Percentiles rank a stretch among this genome's conserved stretches.
Conservation (phyloP, 2,797 vertebrate genomes). For the Columba guinea region DNA sequence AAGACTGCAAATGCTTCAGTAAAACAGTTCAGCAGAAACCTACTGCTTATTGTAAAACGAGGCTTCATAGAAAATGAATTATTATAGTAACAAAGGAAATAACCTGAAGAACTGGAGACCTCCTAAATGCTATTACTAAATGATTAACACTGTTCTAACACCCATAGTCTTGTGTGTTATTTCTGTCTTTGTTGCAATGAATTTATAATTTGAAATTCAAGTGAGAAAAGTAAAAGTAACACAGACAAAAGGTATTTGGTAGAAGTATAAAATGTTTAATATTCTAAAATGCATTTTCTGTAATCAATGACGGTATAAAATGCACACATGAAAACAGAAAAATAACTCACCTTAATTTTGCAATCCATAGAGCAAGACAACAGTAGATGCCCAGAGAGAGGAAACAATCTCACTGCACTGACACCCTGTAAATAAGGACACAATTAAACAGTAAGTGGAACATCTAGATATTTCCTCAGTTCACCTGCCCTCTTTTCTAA, state of each 20-base stretch:
- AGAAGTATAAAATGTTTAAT: not conserved
- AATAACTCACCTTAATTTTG: conserved; percentile 92
- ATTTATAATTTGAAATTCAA: not conserved
- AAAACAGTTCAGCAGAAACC: not conserved
- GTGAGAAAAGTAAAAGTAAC: not conserved
- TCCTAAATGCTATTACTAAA: not conserved
- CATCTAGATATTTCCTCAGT: not conserved
- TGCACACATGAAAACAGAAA: not conserved
- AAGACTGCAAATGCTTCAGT: not conserved
- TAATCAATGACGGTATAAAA: not conserved
- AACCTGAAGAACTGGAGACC: not conserved
- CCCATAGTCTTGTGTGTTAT: not conserved
- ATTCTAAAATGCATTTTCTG: not conserved
- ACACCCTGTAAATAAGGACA: conserved; percentile 84
- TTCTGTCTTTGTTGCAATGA: not conserved
- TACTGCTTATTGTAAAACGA: not conserved
- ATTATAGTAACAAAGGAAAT: not conserved
- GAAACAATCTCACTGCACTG: conserved; percentile 95
- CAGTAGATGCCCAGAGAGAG: conserved; percentile 91
- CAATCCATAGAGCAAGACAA: conserved; percentile 98
- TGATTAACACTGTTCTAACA: not conserved
- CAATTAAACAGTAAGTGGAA: not conserved
- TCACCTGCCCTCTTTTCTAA: not conserved
- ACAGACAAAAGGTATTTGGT: not conserved
- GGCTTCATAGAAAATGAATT: not conserved